Conservation (phyloP, 2,888 invertebrate genomes). For the Alcis repandata region DNA sequence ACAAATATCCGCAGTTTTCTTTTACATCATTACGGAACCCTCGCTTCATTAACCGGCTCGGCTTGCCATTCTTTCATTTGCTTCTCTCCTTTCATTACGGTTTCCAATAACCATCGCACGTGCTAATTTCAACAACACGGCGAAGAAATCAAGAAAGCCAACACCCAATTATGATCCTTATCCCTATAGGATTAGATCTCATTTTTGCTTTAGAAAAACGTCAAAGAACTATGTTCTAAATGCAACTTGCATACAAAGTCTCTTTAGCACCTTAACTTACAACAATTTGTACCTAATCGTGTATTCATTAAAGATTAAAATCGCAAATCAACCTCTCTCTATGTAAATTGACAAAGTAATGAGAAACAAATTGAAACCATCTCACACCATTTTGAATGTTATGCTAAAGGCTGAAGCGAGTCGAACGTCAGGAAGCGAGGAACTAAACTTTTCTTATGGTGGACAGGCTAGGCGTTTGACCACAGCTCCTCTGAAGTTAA, state of each 20-base stretch:
- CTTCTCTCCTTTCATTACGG: constrained; percentile 30
- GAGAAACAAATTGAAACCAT: constrained; percentile 45
- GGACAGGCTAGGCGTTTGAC: neutral
- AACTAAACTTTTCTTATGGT: no score
- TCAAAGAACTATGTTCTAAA: neutral
- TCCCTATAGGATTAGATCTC: neutral
- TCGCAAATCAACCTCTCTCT: constrained; percentile 58
- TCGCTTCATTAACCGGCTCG: neutral
- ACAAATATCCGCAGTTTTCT: neutral
- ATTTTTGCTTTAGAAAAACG: neutral
- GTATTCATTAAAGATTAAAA: constrained; percentile 58
- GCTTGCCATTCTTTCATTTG: constrained; percentile 8
- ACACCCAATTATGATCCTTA: constrained; percentile 2
- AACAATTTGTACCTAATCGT: constrained; percentile 40
- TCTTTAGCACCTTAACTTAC: constrained; percentile 4
- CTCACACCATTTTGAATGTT: constrained; percentile 8
- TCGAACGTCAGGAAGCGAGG: no score
- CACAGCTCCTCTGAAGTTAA: neutral
- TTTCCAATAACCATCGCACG: constrained; percentile 37
- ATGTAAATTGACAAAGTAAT: constrained; percentile 64
- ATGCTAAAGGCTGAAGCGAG: neutral
- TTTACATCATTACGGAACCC: constrained; percentile 27
- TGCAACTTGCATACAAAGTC: constrained; percentile 7
- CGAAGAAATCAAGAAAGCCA: constrained; percentile 1
- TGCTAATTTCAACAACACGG: constrained; percentile 32